These are phyloP conservation scores for Leptoteleia sp. DNA, from an alignment of 1,140 invertebrate genomes.

Conservation along the genomic window DNA sequence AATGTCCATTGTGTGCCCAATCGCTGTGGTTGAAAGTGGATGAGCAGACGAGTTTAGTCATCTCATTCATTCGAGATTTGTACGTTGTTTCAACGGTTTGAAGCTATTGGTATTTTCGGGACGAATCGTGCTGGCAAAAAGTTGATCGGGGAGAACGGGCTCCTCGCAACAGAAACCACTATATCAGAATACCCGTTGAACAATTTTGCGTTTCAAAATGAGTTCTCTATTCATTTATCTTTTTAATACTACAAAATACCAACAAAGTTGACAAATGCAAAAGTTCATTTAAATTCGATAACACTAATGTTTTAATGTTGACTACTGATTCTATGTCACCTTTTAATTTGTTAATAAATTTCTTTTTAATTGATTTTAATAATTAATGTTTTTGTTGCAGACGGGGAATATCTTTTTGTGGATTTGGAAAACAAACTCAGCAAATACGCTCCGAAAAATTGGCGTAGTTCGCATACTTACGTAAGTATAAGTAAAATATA, in stretches of 20 bases:
- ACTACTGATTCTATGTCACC: no score
- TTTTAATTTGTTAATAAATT: no score
- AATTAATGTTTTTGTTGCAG: conserved; percentile 88
- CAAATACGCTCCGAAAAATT: conserved; percentile 97
- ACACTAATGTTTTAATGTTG: no score
- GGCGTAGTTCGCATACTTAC: conserved; percentile 95
- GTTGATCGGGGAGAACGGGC: conserved; percentile 70
- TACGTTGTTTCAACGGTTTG: conserved; percentile 76
- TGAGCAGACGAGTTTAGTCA: conserved; percentile 71
- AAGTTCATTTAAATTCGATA: no score
- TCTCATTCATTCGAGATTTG: conserved; percentile 74
- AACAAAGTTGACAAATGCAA: no score
- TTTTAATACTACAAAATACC: no score
- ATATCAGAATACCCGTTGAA: conserved; percentile 60
- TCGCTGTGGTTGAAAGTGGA: conserved; percentile 34
- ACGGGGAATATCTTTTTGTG: conserved; percentile 96
- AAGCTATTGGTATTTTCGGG: conserved; percentile 69
- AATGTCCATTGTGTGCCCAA: conserved; percentile 22
- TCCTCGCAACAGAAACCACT: conserved; percentile 62
- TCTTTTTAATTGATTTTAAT: no score
- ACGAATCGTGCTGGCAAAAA: conserved; percentile 69
- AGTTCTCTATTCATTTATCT: conserved; percentile 1
- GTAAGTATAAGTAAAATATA: conserved; percentile 83
- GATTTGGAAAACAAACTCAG: conserved; percentile 96
- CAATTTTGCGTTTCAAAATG: conserved; percentile 29